Percentiles rank a stretch among this genome's conserved stretches.
Evolutionary conservation across 2,113 vertebrate species (phyloP).

Genomic region (Scytalopus superciliaris): DNA sequence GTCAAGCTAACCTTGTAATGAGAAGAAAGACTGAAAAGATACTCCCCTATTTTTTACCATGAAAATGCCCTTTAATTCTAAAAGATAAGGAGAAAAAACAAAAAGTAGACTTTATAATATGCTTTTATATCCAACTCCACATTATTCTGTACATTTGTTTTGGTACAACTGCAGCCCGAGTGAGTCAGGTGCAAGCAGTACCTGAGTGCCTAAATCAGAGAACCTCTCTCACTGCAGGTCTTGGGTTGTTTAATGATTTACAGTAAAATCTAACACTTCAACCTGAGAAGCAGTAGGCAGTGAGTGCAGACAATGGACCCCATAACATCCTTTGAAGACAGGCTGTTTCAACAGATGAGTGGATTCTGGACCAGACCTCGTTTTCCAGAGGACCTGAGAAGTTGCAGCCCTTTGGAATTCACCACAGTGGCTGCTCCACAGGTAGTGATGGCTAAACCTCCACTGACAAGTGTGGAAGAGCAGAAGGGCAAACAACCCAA

Average conservation of each 20-base stretch:
- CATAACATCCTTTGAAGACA: background rate
- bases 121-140: background rate
- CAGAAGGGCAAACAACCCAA: background rate
- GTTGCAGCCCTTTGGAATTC: background rate
- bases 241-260: background rate
- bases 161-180: background rate
- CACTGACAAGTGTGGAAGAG: background rate
- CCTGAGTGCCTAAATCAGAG: background rate
- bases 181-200: background rate
- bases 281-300: background rate
- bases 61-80: background rate
- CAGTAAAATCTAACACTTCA: background rate
- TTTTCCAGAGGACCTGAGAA: background rate
- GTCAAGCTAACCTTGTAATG: background rate
- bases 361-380: background rate
- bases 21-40: background rate
- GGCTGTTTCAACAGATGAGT: background rate
- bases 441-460: background rate
- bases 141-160: background rate
- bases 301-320: background rate
- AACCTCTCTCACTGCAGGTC: background rate
- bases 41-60: background rate
- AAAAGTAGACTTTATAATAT: background rate
- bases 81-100: background rate
- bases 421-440: background rate